Conservation (phyloP, 2,888 invertebrate species). For the Sthenelais limicola region DNA sequence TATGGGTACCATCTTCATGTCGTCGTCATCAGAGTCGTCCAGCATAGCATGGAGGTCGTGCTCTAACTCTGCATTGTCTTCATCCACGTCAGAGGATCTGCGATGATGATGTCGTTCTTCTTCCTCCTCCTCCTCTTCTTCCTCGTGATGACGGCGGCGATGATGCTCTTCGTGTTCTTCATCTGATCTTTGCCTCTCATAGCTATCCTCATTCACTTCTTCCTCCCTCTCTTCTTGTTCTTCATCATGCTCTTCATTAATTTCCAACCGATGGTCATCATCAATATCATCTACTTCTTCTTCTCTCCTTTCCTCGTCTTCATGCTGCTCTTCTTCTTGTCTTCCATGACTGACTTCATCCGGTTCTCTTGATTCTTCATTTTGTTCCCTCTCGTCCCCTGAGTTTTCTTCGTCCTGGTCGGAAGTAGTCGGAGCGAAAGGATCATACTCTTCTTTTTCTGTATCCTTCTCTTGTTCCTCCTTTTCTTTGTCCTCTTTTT, state of each 20-base stretch:
- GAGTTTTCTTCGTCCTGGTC: constrained; percentile 53
- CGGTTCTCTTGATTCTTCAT: constrained; percentile 38
- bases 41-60: constrained; percentile 29
- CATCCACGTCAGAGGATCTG: background rate
- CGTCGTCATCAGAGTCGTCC: constrained; percentile 54
- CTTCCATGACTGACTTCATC: constrained; percentile 20
- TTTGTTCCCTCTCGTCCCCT: constrained; percentile 45
- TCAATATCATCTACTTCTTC: constrained; percentile 9
- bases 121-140: background rate
- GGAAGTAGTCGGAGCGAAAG: background rate
- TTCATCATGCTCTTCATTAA: background rate
- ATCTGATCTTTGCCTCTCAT: background rate
- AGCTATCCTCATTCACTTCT: constrained; percentile 3
- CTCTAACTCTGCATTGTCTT: constrained; percentile 6
- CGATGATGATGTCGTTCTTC: background rate
- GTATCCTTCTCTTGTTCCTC: background rate
- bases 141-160: background rate
- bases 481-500: constrained; percentile 9
- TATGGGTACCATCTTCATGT: constrained; percentile 50
- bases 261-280: constrained; percentile 17
- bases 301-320: background rate
- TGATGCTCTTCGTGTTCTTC: background rate
- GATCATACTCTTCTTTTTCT: constrained; percentile 20
- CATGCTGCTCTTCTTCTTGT: constrained; percentile 23
- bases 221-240: background rate